Evolutionary conservation across 2,888 invertebrate genomes (phyloP), one percentile per base, ranked within the genome.

Genomic region (Lysandra coridon): DNA sequence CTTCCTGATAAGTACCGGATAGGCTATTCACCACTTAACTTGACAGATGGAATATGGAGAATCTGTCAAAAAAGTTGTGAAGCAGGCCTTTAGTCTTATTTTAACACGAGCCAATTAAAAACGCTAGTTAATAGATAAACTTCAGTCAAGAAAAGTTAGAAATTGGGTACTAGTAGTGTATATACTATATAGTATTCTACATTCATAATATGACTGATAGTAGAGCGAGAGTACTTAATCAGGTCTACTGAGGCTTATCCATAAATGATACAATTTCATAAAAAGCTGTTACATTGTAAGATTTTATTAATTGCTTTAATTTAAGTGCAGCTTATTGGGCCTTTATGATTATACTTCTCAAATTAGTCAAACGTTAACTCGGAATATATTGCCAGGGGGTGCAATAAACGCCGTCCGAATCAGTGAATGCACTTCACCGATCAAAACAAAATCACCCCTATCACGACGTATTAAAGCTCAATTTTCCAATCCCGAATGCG

Each of bases 311-410:
- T 75, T 62, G 30, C 79, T 2, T 74, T 73, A 74, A 79, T 79
- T 64, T 75, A 74, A 76, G 83, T 91, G 88, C 90, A 91, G 91
- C 91, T 91, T 91, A 90, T 88, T 85, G 87, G 73, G 79, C 81
- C 82, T 92, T 92, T 91, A 93, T 88, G 89, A 87, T 87, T 87
- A 90, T 86, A 88, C 91, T 92, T 93, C 92, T 92, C 94, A 93
- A 93, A 94, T 94, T 94, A 94, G 94, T 92, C 91, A 89, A 91
- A 92, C 90, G 93, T 92, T 93, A 93, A 93, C 90, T 91, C 87
- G 84, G 86, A 87, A 87, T 85, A 89, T 91, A 92, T 91, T 90
- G 89, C 91, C 88, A 87, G 86, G 89, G 91, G 90, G 92, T 93
- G 93, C 93, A 93, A 92, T 93, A 93, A 94, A 93, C 91, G 91